Base-by-base conservation (phyloP, 37 sponge, comb jelly and placozoan species). In the Crambe crambe region DNA sequence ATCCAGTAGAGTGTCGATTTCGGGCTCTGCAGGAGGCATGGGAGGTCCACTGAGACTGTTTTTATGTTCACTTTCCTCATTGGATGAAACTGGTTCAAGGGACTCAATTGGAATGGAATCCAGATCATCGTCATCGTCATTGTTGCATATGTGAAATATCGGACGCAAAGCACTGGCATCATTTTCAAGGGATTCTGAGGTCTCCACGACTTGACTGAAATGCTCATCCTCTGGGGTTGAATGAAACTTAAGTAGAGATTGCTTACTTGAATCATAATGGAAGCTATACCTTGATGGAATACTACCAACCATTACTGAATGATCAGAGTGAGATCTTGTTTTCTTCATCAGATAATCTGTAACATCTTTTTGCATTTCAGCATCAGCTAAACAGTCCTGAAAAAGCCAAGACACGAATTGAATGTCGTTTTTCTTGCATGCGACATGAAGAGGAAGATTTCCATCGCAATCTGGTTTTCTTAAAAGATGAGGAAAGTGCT, bases 341-440 rank as follows among this genome's bases (percentile, higher is more conserved):
- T 47, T 47, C 6, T 6, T 47, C 10, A 6, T 47, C 6, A 12
- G 51, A 47, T 47, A 15, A 47, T 47, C 12, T 6, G 12, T 47
- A 12, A 47, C 10, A 47, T 47, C 12, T 47, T 47, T 47, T 47
- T 6, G 51, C 51, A 47, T 15, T 12, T 47, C 64, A 1, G 66
- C 66, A 32, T 43, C 42, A n/a, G n/a, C 40, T 36, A 84, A 56
- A 22, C 76, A 60, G 18, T 56, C 56, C 10, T 67, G 36, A 42
- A 92, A 88, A 5, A 92, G 86, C 89, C 89, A 92, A 12, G 65
- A 37, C 21, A 92, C 25, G 38, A 82, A 92, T 70, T 58, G 66
- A 17, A 57, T 31, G 75, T 92, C 93, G 38, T 81, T 88, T 0
- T 78, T 64, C 26, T 26, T 29, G 56, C 89, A 92, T 9, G 86